Evolutionary conservation across 2,888 invertebrate genomes (phyloP).

Genomic region (Tortrix viridana): DNA sequence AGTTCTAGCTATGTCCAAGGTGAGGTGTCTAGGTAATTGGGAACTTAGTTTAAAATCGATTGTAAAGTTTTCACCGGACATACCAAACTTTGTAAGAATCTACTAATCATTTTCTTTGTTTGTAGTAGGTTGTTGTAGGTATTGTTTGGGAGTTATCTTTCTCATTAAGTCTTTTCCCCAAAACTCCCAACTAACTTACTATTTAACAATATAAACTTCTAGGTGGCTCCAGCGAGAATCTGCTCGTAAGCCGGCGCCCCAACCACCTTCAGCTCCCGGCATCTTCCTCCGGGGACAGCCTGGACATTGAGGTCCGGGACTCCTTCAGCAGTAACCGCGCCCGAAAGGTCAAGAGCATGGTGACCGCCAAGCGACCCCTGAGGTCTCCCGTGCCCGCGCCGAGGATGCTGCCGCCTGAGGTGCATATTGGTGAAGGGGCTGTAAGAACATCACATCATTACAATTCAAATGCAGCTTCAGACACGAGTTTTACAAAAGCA

Average conservation of each 20-base stretch:
- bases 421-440: slow-evolving; percentile 2
- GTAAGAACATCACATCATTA: slow-evolving; percentile 1
- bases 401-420: slow-evolving; percentile 49
- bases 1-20: too few species aligned
- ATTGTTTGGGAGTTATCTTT: too few species aligned
- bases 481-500: too few species aligned
- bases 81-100: too few species aligned
- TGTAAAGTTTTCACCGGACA: too few species aligned
- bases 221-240: slow-evolving; percentile 78
- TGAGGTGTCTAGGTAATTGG: too few species aligned
- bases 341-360: slow-evolving; percentile 74
- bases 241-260: slow-evolving; percentile 62
- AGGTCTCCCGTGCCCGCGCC: slow-evolving; percentile 71
- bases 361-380: slow-evolving; percentile 65
- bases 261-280: slow-evolving; percentile 68
- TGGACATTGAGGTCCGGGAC: slow-evolving; percentile 70
- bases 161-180: too few species aligned
- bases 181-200: neutral
- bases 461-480: neutral
- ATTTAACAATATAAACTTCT: slow-evolving; percentile 44
- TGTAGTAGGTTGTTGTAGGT: too few species aligned
- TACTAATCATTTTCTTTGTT: too few species aligned
- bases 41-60: too few species aligned
- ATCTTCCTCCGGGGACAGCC: slow-evolving; percentile 76
- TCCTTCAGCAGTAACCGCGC: slow-evolving; percentile 56